These are phyloP conservation scores for Hoplostethus mediterraneus DNA, from an alignment of 2,797 vertebrate species.

Conservation along the genomic window DNA sequence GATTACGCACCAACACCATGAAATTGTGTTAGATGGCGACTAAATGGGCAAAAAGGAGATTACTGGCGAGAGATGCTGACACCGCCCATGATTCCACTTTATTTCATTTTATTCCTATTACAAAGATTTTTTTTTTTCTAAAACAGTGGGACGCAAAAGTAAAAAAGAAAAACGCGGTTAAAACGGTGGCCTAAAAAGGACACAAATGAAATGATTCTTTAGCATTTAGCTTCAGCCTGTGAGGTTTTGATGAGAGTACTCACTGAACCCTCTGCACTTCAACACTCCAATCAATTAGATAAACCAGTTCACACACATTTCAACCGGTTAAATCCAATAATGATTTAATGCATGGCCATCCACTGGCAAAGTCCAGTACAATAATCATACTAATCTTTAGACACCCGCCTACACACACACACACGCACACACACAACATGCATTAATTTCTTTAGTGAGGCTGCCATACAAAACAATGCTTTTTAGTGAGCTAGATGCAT, in stretches of 20 bases:
- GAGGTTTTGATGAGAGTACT: conserved; percentile 62
- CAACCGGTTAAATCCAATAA: conserved; percentile 62
- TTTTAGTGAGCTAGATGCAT: conserved; percentile 40
- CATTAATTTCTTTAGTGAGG: conserved; percentile 43
- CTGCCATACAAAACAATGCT: conserved; percentile 4
- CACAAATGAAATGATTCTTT: conserved; percentile 59
- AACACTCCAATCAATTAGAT: conserved; percentile 74
- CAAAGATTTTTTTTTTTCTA: conserved; percentile 27
- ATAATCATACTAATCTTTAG: conserved; percentile 65
- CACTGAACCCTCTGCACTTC: conserved; percentile 66
- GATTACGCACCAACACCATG: conserved; percentile 67
- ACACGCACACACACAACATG: conserved; percentile 22
- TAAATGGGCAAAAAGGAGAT: conserved; percentile 62
- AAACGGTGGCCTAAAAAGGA: conserved; percentile 10
- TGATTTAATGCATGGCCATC: conserved; percentile 65
- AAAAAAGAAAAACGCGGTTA: conserved; percentile 24
- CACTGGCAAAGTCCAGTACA: conserved; percentile 42
- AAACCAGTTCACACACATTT: conserved; percentile 43
- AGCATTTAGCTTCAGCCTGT: conserved; percentile 35
- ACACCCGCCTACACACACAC: conserved; percentile 20
- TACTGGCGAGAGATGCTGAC: conserved; percentile 35
- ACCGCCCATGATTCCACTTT: conserved; percentile 15
- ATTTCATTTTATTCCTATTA: conserved; percentile 25
- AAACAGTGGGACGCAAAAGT: background rate
- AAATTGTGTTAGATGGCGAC: conserved; percentile 70